Percentiles rank a stretch among this genome's conserved stretches.
phyloP scores from a whole-genome alignment of 2,113 vertebrate species.

The Falco punctatus region DNA sequence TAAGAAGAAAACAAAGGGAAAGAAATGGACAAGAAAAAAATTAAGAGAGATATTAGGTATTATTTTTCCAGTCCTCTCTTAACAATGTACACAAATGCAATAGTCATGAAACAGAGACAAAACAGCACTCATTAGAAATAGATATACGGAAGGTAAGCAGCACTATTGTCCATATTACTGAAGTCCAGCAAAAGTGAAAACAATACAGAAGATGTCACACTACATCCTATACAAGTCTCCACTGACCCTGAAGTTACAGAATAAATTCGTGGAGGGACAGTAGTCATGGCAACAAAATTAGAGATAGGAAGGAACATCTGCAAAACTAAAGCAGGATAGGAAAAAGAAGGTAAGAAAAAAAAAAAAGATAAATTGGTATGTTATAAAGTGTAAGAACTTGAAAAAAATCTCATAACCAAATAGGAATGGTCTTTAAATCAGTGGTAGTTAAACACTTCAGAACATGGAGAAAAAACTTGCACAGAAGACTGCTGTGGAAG shows the following conservation, averaged over 20 bases:
- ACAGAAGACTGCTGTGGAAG: neutral
- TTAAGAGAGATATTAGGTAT: neutral
- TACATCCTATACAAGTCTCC: neutral
- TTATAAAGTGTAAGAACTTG: neutral
- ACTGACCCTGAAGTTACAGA: neutral
- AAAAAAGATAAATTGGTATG: neutral
- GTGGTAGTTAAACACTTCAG: neutral
- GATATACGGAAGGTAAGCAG: neutral
- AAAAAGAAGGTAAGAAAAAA: neutral
- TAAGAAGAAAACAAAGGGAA: neutral
- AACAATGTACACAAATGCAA: neutral
- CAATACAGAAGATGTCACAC: neutral
- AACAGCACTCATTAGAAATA: neutral
- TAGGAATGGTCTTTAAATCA: neutral
- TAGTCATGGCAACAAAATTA: neutral
- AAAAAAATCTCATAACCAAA: neutral
- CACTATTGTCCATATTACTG: neutral
- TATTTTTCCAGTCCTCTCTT: neutral
- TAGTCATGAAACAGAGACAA: neutral
- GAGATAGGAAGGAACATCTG: neutral
- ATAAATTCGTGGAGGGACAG: neutral
- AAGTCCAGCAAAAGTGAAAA: neutral
- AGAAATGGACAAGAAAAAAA: neutral
- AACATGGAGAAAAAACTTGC: accelerated
- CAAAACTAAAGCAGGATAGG: neutral